These are phyloP conservation scores for Amblyopsis rosae DNA, from an alignment of 2,113 vertebrate species.

Conservation along the genomic window DNA sequence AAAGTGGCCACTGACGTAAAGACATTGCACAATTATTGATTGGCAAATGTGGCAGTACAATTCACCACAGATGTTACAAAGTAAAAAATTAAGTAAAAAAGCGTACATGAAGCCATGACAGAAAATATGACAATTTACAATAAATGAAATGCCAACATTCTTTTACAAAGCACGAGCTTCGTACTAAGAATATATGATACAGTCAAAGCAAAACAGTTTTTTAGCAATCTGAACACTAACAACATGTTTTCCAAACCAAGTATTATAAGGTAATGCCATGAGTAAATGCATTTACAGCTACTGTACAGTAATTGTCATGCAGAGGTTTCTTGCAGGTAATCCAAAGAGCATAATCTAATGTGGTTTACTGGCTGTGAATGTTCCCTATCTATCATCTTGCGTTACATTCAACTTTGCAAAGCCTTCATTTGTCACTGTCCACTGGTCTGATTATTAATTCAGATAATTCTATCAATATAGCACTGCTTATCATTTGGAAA, in stretches of 20 bases:
- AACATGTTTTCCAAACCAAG: constrained; percentile 9
- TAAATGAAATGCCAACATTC: constrained; percentile 74
- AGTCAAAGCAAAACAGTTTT: constrained; percentile 78
- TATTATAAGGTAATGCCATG: constrained; percentile 4
- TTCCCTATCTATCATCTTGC: constrained; percentile 22
- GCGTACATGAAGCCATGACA: constrained; percentile 69
- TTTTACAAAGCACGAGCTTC: constrained; percentile 74
- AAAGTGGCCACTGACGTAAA: constrained; percentile 78
- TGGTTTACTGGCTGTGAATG: constrained; percentile 15
- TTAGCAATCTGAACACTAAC: constrained; percentile 10
- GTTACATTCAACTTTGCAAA: constrained; percentile 45
- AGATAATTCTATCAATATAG: constrained; percentile 26
- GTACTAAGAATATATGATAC: constrained; percentile 78
- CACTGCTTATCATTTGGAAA: constrained; percentile 39
- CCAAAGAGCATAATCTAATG: background rate
- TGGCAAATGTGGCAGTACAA: constrained; percentile 70
- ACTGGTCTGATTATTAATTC: constrained; percentile 1
- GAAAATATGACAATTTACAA: constrained; percentile 36
- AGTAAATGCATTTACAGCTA: background rate
- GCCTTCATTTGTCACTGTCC: background rate
- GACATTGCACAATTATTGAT: constrained; percentile 83
- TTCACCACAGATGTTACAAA: constrained; percentile 65
- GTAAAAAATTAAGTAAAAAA: constrained; percentile 53
- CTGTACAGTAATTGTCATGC: background rate
- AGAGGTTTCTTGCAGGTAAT: background rate